Base-by-base conservation (phyloP, 2,113 vertebrate genomes). In the Meleagris gallopavo region DNA sequence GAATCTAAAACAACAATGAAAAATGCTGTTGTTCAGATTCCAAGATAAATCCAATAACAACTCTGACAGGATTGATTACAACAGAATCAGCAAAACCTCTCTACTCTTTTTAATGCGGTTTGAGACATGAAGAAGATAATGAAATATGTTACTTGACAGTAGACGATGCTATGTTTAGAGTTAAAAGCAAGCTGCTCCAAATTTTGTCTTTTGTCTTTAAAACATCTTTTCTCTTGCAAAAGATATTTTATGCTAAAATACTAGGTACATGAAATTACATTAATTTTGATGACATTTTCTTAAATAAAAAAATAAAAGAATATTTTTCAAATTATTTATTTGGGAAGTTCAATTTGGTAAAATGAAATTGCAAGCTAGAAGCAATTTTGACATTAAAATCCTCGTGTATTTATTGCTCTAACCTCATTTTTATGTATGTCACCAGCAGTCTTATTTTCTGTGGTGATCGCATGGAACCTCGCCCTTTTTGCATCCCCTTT, bases 61-160 rank as follows among this genome's bases (percentile, higher is more conserved):
- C 82, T 95, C 89, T 97, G 97, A 97, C 97, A 97, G 97, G 96
- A 97, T 97, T 98, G 97, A 98, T 97, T 97, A 95, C 95, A 95
- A 95, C 69, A 94, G 95, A 96, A 95, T 96, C 97, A 94, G 91
- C 88, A 38, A 48, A 96, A 96, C 89, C 93, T 96, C 96, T 95
- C 77, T 91, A 96, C 88, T 95, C 94, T 96, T 96, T 96, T 96
- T 96, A 97, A 97, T 93, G 82, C 61, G 22, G 94, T 97, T 97
- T 97, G 95, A 95, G 95, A 97, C 92, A 84, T 96, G 96, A 97
- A 96, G 46, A 93, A 93, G 96, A 95, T 97, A 97, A 98, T 96
- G 92, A 97, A 97, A 96, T 94, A 97, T 97, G 88, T 95, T 96
- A 94, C 90, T 96, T 97, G 96, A 96, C 97, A 97, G 96, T 83